These are phyloP conservation scores for Paralvinella palmiformis DNA, from an alignment of 1,140 invertebrate species.

Conservation along the genomic window DNA sequence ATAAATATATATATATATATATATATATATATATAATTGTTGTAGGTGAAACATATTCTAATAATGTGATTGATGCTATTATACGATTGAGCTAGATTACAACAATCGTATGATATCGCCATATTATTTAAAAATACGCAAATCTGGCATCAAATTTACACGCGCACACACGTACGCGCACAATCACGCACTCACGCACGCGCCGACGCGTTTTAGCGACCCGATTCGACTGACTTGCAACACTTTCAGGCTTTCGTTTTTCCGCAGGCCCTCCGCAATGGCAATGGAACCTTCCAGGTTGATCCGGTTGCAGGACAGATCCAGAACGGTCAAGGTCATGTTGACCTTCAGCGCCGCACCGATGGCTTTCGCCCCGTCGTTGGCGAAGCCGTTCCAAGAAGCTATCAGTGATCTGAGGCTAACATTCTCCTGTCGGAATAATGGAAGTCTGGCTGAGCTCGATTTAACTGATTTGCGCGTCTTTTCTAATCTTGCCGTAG, in stretches of 20 bases:
- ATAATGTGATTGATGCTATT: no score
- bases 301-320: constrained; percentile 33
- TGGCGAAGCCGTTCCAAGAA: constrained; percentile 31
- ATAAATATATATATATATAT: no score
- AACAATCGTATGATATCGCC: no score
- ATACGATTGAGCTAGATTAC: no score
- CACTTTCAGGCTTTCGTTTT: constrained; percentile 27
- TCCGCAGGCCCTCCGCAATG: constrained; percentile 20
- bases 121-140: no score
- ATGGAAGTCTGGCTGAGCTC: not conserved
- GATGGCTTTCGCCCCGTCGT: constrained; percentile 25
- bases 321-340: constrained; percentile 27
- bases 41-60: no score
- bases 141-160: no score
- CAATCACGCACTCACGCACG: no score
- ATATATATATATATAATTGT: no score
- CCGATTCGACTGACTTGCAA: constrained; percentile 25
- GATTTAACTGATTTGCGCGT: no score
- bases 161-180: no score
- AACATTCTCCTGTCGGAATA: constrained; percentile 29
- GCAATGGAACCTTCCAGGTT: constrained; percentile 20
- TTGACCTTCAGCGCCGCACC: constrained; percentile 26
- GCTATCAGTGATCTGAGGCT: constrained; percentile 24
- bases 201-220: no score
- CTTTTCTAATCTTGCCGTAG: not conserved